These are phyloP conservation scores for Rhinopomastus cyanomelas DNA, from an alignment of 2,113 vertebrate species.

Conservation along the genomic window DNA sequence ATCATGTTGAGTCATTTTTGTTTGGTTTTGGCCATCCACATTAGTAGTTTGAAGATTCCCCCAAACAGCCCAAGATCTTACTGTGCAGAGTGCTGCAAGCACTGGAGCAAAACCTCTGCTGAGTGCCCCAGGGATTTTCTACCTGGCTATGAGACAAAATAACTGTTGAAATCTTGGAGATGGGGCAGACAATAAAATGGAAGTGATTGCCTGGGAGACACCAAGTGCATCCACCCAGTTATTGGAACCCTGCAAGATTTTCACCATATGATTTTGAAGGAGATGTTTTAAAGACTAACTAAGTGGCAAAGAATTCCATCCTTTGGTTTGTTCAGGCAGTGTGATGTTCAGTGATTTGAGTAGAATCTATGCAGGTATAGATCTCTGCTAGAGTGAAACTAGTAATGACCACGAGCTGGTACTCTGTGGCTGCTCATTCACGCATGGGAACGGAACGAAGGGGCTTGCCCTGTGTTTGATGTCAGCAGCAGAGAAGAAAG, in stretches of 20 bases:
- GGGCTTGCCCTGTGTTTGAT: neutral
- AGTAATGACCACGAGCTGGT: neutral
- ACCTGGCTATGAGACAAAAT: neutral
- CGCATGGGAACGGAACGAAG: fast-evolving
- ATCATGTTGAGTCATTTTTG: neutral
- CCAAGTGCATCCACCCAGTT: neutral
- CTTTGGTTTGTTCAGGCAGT: neutral
- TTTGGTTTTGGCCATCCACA: neutral
- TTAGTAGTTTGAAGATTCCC: neutral
- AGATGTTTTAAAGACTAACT: neutral
- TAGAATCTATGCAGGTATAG: neutral
- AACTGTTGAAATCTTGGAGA: neutral
- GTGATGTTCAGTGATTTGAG: neutral
- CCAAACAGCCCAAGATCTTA: neutral
- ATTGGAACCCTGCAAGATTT: neutral
- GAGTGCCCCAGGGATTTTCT: neutral
- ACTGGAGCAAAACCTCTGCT: neutral
- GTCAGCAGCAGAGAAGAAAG: neutral
- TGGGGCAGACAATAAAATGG: neutral
- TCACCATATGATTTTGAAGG: neutral
- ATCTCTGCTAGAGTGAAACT: neutral
- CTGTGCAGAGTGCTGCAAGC: neutral
- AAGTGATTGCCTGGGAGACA: neutral
- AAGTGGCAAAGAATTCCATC: neutral
- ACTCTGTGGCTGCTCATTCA: neutral